phyloP scores from a whole-genome alignment of 1,140 invertebrate species.

The Macrostomum lignano region DNA sequence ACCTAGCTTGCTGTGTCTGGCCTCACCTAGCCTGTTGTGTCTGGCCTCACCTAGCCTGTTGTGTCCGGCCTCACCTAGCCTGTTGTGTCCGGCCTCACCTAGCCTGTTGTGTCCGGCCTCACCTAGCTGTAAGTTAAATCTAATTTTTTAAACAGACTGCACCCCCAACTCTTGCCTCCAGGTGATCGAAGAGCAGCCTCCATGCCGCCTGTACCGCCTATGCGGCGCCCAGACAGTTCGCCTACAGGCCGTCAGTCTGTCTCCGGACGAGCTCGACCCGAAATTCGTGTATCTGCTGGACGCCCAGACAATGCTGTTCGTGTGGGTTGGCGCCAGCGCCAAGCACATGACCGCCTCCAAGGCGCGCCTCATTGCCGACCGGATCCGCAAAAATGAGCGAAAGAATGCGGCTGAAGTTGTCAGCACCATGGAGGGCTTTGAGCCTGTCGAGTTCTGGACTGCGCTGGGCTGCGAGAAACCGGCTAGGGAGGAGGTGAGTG shows the following conservation, averaged over 20 bases:
- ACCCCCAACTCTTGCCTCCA: too few relatives aligned
- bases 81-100: too few relatives aligned
- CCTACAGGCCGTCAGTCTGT: slow-evolving; percentile 49
- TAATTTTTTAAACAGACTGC: too few relatives aligned
- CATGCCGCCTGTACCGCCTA: slow-evolving; percentile 62
- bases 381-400: slow-evolving; percentile 91
- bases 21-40: too few relatives aligned
- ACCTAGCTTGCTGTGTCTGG: too few relatives aligned
- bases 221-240: slow-evolving; percentile 54
- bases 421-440: slow-evolving; percentile 47
- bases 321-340: slow-evolving; percentile 58
- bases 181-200: too few relatives aligned
- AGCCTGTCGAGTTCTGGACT: slow-evolving; percentile 54
- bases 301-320: slow-evolving; percentile 46
- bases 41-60: too few relatives aligned
- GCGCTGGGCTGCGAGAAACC: too few relatives aligned
- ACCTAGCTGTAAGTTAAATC: too few relatives aligned
- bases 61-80: too few relatives aligned
- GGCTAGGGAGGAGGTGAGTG: too few relatives aligned
- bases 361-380: slow-evolving; percentile 63
- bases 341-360: slow-evolving; percentile 83
- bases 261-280: slow-evolving; percentile 45
- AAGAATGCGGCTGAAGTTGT: slow-evolving; percentile 74
- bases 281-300: slow-evolving; percentile 72
- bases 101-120: too few relatives aligned